Base-by-base conservation (phyloP, 1,140 invertebrate genomes). In the Pseudachorutes palmiensis region DNA sequence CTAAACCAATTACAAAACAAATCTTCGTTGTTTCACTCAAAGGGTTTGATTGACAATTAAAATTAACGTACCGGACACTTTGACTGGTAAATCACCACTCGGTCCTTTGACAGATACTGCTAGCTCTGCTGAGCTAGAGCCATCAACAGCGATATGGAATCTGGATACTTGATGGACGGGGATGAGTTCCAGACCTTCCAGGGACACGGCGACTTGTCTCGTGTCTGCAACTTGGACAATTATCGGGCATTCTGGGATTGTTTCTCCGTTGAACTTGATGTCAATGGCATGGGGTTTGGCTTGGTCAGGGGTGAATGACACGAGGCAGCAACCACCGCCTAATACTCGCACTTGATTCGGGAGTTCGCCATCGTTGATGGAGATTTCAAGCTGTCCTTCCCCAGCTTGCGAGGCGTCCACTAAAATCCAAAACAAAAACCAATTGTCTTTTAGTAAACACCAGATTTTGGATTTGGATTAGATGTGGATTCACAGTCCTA, bases 231-330 rank as follows among this genome's bases (percentile, higher is more conserved):
- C 88, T 65, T 87, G 83, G 75, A 89, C 90, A 36, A 89, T 82
- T 76, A 94, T 92, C n/a, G 93, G 91, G 77, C 92, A 94, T 59
- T 90, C 91, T 68, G 89, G 86, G 22, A 98, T 92, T 64, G 92
- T 91, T 81, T 95, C 91, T 57, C 91, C 92, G 79, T 98, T 98
- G 80, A 99, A 98, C 80, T 94, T 97, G 68, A 99, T 97, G 80
- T 98, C 94, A 74, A 99, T 95, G 71, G 90, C 84, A 80, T 99
- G 95, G 30, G 91, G 85, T 73, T 93, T 93, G 9, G 89, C 83
- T 66, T 88, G 84, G 76, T 97, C 93, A 22, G 97, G 96, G 16
- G 93, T 90, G 80, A 98, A 99, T 59, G 91, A 95, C 12, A 98
- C 93, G 30, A 97, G 83, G 77, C 94, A 97, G 65, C 92, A 84